Conservation (phyloP, 2,797 vertebrate species). For the Geotrypetes seraphini region DNA sequence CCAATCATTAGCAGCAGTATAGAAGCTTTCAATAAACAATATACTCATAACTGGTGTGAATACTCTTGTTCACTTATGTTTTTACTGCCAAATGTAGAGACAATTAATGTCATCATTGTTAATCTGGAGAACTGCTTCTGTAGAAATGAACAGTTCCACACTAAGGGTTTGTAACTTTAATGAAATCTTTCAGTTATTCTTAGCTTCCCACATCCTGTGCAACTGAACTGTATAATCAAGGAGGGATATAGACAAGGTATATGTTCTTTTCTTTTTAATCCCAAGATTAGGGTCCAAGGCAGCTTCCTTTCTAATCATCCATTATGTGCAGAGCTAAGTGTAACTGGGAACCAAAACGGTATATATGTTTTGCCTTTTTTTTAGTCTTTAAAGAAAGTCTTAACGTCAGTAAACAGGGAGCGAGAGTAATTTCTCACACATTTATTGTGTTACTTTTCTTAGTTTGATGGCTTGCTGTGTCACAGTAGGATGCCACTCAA, state of each 20-base stretch:
- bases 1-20: too few relatives aligned
- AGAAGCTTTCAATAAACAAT: too few relatives aligned
- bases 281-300: conserved; percentile 30
- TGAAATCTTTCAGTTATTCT: conserved; percentile 4
- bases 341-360: conserved; percentile 13
- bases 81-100: too few relatives aligned
- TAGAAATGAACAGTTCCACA: too few relatives aligned
- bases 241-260: conserved; percentile 5
- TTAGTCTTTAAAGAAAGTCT: conserved; percentile 20
- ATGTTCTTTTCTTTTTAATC: conserved; percentile 16
- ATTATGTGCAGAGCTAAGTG: conserved; percentile 29
- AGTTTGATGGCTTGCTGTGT: conserved; percentile 56
- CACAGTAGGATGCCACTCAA: conserved; percentile 55
- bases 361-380: background rate
- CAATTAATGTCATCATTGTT: too few relatives aligned
- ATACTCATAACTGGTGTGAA: too few relatives aligned
- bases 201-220: conserved; percentile 3
- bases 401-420: too few relatives aligned
- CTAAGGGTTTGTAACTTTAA: background rate
- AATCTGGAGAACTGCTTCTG: too few relatives aligned
- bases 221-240: conserved; percentile 11
- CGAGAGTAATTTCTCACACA: conserved; percentile 61
- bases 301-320: conserved; percentile 49
- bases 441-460: conserved; percentile 62
- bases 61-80: too few relatives aligned